Evolutionary conservation across 2,888 invertebrate genomes (phyloP).

Genomic region (Nephrotoma appendiculata): DNA sequence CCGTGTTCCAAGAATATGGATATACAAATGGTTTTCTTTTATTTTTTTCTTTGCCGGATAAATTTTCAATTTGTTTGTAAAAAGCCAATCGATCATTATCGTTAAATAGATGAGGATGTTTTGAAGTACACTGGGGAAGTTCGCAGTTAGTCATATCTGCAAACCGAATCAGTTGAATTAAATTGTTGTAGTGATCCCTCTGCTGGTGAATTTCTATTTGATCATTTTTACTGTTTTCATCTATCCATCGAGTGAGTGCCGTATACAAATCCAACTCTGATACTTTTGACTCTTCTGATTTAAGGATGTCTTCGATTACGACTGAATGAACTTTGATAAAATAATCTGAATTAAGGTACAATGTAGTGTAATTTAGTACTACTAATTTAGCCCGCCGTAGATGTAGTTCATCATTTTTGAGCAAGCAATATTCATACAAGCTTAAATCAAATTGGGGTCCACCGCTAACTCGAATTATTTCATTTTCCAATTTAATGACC

Average conservation of each 20-base stretch:
- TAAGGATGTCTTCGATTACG: neutral
- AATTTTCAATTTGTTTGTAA: neutral
- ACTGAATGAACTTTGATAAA: neutral
- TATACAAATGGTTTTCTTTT: neutral
- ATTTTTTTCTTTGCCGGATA: neutral
- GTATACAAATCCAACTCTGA: neutral
- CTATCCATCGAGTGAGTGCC: neutral
- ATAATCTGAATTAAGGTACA: neutral
- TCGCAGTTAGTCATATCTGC: neutral
- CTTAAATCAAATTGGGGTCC: too few species aligned
- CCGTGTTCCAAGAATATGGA: neutral
- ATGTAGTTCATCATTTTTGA: neutral
- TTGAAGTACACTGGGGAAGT: neutral
- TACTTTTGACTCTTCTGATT: neutral
- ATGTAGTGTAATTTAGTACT: neutral
- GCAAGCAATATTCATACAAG: too few species aligned
- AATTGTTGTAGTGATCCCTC: neutral
- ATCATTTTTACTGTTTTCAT: neutral
- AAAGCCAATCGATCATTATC: neutral
- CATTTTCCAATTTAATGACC: too few species aligned
- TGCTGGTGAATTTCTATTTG: neutral
- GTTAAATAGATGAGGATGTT: neutral
- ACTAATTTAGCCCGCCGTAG: neutral
- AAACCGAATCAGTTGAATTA: neutral
- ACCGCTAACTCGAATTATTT: too few species aligned